Conservation (phyloP, 2,797 vertebrate genomes). For the Poecilia gillii region DNA sequence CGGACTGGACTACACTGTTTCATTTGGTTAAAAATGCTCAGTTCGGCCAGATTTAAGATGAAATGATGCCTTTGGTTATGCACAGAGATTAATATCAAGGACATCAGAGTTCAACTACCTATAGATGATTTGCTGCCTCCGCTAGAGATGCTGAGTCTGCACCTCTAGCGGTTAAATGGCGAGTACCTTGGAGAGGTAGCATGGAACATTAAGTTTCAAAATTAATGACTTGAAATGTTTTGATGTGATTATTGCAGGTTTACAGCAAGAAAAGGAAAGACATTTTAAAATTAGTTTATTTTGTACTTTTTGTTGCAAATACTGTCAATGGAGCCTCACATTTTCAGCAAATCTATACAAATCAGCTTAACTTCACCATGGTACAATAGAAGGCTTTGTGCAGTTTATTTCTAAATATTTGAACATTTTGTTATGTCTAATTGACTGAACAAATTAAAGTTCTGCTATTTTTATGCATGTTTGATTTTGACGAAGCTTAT, state of each 20-base stretch:
- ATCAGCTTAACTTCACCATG: background rate
- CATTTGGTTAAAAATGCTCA: conserved; percentile 66
- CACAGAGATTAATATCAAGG: conserved; percentile 77
- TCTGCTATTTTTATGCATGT: no score
- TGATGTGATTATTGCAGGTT: conserved; percentile 7
- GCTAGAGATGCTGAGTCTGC: conserved; percentile 51
- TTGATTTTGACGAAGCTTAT: no score
- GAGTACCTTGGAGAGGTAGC: background rate
- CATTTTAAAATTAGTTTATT: background rate
- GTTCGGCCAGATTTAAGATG: conserved; percentile 76
- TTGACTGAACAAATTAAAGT: no score
- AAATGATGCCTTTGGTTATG: conserved; percentile 78
- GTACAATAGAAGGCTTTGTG: background rate
- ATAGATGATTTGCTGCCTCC: conserved; percentile 59
- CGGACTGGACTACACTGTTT: conserved; percentile 60
- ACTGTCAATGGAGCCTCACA: background rate
- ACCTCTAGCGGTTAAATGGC: conserved; percentile 40
- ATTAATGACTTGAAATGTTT: conserved; percentile 6
- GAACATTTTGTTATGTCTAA: no score
- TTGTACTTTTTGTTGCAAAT: background rate
- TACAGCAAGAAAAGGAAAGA: background rate
- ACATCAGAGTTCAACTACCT: conserved; percentile 73
- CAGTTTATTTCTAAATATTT: no score
- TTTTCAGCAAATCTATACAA: background rate
- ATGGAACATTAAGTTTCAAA: background rate